Evolutionary conservation across 2,888 invertebrate genomes (phyloP), one percentile per base, ranked within the genome.

Genomic region (Cephus nigrinus): DNA sequence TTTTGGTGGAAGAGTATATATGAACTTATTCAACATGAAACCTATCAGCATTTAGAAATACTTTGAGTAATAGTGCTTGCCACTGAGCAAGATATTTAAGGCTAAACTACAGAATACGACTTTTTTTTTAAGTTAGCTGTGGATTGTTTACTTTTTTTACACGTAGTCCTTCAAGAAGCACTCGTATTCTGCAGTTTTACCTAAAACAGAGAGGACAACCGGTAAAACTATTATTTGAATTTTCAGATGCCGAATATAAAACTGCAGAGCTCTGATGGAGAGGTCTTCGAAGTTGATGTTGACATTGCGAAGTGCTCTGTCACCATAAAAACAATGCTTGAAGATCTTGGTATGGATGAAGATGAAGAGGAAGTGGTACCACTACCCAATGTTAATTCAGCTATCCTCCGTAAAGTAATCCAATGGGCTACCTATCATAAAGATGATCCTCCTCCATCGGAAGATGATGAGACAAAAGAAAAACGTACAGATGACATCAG

Each of bases 401-500:
- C 98, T 36, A 99, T 99, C 88, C 92, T 99, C 69, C 96, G 97
- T 86, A 99, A 99, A 92, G 98, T 97, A 0, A 95, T 98, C 82
- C 96, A 97, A 83, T 98, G 97, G 97, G 97, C 97, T 0, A 97
- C 96, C 0, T 97, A 97, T 87, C 98, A 98, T 91, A 97, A 98
- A 92, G 96, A 99, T 88, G 99, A 99, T 91, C 98, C 98, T 34
- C 97, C 98, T 78, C 96, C 97, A 87, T 97, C 98, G 12, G 98
- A 98, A 92, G 99, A 99, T 87, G 98, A 99, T 89, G 99, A 99
- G 90, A 98, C 97, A 92, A 98, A 98, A 91, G 98, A 98, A 90
- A 99, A 99, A 89, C 93, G 99, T n/a, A 99, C 99, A 0, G 99
- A 99, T 91, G 99, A 99, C 90, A 99, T 99, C 84, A 97, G 97